Percentiles rank a stretch among this genome's conserved stretches.
Conservation (phyloP, 2,888 invertebrate genomes). For the Schizaphis graminum region DNA sequence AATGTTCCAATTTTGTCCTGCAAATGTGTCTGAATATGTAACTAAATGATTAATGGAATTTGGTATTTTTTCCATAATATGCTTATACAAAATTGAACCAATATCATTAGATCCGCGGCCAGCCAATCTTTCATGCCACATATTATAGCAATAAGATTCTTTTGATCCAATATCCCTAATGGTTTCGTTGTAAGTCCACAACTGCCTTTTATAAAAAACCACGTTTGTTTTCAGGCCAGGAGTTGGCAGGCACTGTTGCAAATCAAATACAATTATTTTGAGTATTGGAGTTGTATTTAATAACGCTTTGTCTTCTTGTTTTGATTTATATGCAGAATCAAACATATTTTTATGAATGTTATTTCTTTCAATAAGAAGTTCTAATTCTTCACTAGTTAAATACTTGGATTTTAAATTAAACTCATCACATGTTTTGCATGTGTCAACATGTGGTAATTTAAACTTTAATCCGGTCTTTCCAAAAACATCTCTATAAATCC, state of each 20-base stretch:
- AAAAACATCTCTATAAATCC: not conserved
- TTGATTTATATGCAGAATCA: not conserved
- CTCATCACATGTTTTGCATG: not conserved
- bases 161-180: not conserved
- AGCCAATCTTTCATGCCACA: not conserved
- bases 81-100: not conserved
- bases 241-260: not conserved
- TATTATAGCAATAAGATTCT: not conserved
- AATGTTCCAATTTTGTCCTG: not conserved
- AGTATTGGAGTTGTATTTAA: not conserved
- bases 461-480: not conserved
- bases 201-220: not conserved
- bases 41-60: not conserved
- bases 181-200: not conserved
- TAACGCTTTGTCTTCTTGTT: not conserved
- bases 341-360: not conserved
- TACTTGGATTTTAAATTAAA: not conserved
- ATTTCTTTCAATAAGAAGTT: not conserved
- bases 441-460: not conserved
- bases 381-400: not conserved
- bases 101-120: slow-evolving; percentile 1
- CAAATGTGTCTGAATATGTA: slow-evolving; percentile 38
- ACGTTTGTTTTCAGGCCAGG: not conserved
- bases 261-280: slow-evolving; percentile 24
- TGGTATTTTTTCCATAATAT: not conserved